Percentiles rank a stretch among this genome's conserved stretches.
phyloP scores from a whole-genome alignment of 2,113 vertebrate species.

The Cottus gobio region DNA sequence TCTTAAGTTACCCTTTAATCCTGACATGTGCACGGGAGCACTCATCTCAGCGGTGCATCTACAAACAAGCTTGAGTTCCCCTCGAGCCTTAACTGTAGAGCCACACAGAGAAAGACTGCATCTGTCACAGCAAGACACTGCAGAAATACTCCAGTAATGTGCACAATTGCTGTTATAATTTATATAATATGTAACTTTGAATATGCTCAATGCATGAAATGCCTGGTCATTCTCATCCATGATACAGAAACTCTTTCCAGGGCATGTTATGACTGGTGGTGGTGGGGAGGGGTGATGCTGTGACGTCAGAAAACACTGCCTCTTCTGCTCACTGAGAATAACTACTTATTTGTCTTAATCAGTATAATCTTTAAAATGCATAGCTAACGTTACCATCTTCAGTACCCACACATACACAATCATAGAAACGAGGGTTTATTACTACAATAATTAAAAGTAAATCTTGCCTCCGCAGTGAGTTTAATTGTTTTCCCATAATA shows the following conservation, averaged over 20 bases:
- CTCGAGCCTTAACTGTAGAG: neutral
- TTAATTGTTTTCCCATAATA: neutral
- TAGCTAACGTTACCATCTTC: neutral
- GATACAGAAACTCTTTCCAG: slow-evolving; percentile 43
- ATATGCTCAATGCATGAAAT: slow-evolving; percentile 48
- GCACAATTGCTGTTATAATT: neutral
- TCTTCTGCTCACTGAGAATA: slow-evolving; percentile 29
- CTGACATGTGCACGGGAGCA: slow-evolving; percentile 20
- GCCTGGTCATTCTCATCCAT: slow-evolving; percentile 31
- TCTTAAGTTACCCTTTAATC: slow-evolving; percentile 49
- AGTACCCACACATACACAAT: neutral
- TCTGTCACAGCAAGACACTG: neutral
- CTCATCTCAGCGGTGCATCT: neutral
- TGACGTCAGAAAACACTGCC: slow-evolving; percentile 45
- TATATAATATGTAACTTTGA: slow-evolving; percentile 41
- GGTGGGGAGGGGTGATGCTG: slow-evolving; percentile 4
- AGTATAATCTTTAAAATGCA: neutral
- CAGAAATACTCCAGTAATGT: neutral
- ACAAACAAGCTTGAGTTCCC: neutral
- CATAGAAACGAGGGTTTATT: neutral
- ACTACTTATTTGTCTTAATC: neutral
- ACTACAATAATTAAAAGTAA: neutral
- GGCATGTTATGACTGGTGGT: slow-evolving; percentile 32
- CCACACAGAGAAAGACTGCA: neutral
- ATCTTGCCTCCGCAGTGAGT: neutral